These are phyloP conservation scores for Rissa tridactyla DNA, from an alignment of 2,113 vertebrate species.

Conservation along the genomic window DNA sequence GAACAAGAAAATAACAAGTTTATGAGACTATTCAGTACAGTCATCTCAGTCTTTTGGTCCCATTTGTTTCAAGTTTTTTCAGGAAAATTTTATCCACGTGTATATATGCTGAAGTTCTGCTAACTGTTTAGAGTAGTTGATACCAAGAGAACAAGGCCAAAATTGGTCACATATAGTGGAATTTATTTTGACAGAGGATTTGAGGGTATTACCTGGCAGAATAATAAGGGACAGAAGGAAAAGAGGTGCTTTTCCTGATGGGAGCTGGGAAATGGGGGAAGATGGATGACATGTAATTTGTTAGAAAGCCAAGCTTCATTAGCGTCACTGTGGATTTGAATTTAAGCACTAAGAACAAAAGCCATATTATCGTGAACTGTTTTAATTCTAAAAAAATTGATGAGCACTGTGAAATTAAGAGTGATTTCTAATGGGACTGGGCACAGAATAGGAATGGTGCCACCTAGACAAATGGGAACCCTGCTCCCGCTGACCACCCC, in stretches of 20 bases:
- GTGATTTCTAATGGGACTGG: not conserved
- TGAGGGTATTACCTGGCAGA: not conserved
- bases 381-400: not conserved
- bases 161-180: not conserved
- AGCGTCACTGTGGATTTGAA: not conserved
- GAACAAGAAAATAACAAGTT: not conserved
- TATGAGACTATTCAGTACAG: not conserved
- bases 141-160: not conserved
- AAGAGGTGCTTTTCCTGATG: not conserved
- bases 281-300: too few relatives aligned
- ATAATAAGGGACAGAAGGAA: not conserved
- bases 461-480: not conserved
- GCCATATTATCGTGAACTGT: accelerated
- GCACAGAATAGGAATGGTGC: accelerated
- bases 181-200: not conserved
- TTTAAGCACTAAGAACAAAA: not conserved
- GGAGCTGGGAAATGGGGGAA: not conserved
- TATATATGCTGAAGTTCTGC: not conserved
- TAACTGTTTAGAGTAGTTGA: not conserved
- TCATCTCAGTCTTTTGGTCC: not conserved
- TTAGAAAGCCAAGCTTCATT: not conserved
- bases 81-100: not conserved
- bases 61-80: not conserved
- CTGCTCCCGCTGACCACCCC: not conserved
- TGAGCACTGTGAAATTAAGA: not conserved